Percentiles rank a stretch among this genome's conserved stretches.
These are phyloP conservation scores for Phytoseiulus persimilis DNA, from an alignment of 2,888 invertebrate species.

Conservation along the genomic window DNA sequence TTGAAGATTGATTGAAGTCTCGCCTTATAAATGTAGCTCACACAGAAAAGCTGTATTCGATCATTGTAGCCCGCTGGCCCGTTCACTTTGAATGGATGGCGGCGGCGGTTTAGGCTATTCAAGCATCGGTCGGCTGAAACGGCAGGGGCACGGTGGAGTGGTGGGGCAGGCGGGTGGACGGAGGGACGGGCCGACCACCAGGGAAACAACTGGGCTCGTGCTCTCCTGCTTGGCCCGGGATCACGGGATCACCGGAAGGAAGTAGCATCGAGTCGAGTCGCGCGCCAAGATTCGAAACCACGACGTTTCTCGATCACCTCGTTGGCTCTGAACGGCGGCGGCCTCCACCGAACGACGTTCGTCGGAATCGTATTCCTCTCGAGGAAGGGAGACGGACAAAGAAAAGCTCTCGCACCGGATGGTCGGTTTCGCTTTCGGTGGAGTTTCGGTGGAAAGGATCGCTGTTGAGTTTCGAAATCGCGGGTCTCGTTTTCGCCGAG, in stretches of 20 bases:
- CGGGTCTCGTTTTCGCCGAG: too few relatives aligned
- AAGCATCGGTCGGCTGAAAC: neutral
- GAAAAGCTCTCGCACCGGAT: too few relatives aligned
- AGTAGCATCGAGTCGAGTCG: neutral
- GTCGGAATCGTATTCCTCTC: neutral
- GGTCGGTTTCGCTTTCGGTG: too few relatives aligned
- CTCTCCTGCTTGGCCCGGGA: neutral
- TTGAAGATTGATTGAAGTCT: constrained; percentile 39
- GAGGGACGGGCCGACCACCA: neutral
- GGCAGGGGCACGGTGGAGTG: neutral
- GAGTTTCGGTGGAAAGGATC: too few relatives aligned
- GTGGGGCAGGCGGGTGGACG: neutral
- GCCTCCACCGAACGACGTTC: neutral
- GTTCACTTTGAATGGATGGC: constrained; percentile 18
- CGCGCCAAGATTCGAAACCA: constrained; percentile 31
- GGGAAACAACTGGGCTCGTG: neutral
- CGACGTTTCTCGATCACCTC: neutral
- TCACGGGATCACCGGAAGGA: constrained; percentile 38
- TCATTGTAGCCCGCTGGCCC: constrained; percentile 30
- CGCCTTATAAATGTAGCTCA: constrained; percentile 32
- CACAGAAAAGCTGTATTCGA: constrained; percentile 30
- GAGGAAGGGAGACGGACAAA: too few relatives aligned
- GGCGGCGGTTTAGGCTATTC: constrained; percentile 13
- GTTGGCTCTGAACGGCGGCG: neutral
- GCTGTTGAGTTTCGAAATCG: neutral